Conservation (phyloP, 2,113 vertebrate species). For the Protobothrops mucrosquamatus region DNA sequence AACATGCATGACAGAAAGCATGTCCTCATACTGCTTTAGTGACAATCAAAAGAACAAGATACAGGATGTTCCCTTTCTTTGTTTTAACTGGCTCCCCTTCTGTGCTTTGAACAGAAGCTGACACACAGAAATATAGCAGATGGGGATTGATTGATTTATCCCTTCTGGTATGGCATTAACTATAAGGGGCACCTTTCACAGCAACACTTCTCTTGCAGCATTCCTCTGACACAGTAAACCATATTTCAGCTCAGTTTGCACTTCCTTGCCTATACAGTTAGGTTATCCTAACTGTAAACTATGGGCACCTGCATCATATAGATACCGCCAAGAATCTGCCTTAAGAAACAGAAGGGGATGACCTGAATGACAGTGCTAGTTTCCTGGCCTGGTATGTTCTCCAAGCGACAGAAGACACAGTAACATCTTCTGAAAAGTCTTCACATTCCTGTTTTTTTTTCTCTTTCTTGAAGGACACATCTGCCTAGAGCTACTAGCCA, state of each 20-base stretch:
- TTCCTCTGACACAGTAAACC: not conserved
- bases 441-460: not conserved
- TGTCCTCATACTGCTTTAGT: not conserved
- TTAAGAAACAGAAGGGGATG: not conserved
- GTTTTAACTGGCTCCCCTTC: not conserved
- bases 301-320: not conserved
- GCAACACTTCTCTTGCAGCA: not conserved
- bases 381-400: not conserved
- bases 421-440: not conserved
- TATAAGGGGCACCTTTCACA: not conserved
- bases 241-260: not conserved
- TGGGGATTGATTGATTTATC: not conserved
- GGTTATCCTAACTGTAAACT: not conserved
- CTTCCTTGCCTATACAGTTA: not conserved
- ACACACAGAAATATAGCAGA: not conserved
- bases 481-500: not conserved
- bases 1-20: not conserved
- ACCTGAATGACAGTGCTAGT: not conserved
- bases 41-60: not conserved
- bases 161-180: not conserved
- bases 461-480: not conserved
- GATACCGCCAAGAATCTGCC: not conserved
- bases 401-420: not conserved
- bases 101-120: not conserved
- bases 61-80: not conserved